Conservation (phyloP, 2,113 vertebrate genomes). For the human (Homo sapiens) region GRCh38 chr9:131044501-131045000, state of each 20-base stretch:
- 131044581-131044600: accelerated
- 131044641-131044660: accelerated
- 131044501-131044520: no score
- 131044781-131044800: neutral
- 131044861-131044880: accelerated
- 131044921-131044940: neutral
- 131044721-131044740: neutral
- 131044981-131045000: no score
- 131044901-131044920: accelerated
- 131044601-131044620: accelerated
- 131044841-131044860: accelerated
- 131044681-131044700: neutral
- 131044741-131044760: neutral
- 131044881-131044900: neutral
- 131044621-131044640: no score
- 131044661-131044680: accelerated
- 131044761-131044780: no score
- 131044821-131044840: neutral
- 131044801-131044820: neutral
- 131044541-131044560: no score
- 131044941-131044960: no score
- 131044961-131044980: no score
- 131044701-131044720: neutral
- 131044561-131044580: accelerated
- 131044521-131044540: no score